Evolutionary conservation across 2,888 invertebrate species (phyloP).

Genomic region (Gymnosoma rotundatum): DNA sequence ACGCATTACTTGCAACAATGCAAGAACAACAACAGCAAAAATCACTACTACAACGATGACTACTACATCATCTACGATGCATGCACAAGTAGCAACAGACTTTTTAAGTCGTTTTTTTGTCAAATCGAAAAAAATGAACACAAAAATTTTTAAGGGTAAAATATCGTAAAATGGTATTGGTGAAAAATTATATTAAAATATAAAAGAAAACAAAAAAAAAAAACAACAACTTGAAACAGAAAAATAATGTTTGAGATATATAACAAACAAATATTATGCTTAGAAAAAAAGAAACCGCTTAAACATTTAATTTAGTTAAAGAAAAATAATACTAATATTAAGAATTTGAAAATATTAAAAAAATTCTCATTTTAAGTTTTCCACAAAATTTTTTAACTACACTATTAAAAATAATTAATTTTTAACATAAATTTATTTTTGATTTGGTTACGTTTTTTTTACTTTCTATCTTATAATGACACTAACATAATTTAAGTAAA

Average conservation of each 20-base stretch:
- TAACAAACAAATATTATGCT: not conserved
- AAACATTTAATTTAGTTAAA: not conserved
- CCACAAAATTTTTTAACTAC: no score
- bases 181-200: constrained; percentile 73
- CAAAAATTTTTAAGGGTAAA: constrained; percentile 80
- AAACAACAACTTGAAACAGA: constrained; percentile 43
- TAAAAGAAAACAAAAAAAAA: constrained; percentile 64
- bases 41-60: constrained; percentile 24
- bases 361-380: not conserved
- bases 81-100: constrained; percentile 66
- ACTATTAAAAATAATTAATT: no score
- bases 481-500: no score
- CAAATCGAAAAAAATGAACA: constrained; percentile 71
- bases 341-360: not conserved
- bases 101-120: constrained; percentile 67
- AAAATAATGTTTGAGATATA: constrained; percentile 21
- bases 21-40: constrained; percentile 27
- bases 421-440: no score
- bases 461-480: no score
- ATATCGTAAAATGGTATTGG: constrained; percentile 81
- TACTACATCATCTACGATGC: constrained; percentile 30
- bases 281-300: constrained; percentile 14
- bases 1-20: constrained; percentile 49
- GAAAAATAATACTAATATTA: not conserved
- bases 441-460: no score